These are phyloP conservation scores for Sciurus niger DNA, from an alignment of 2,113 vertebrate species.

Conservation along the genomic window DNA sequence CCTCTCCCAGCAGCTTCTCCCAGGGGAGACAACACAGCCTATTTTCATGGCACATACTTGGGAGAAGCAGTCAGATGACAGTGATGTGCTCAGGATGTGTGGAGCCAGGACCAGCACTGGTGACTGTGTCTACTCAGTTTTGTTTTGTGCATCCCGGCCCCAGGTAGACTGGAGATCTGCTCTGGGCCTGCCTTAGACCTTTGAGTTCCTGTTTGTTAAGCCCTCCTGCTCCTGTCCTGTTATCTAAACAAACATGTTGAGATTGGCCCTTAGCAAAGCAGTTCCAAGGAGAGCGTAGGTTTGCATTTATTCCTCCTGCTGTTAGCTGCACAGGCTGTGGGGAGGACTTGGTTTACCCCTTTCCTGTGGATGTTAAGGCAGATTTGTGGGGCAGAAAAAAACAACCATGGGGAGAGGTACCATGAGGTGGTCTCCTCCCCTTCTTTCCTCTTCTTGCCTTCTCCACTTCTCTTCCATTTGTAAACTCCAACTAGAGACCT, in stretches of 20 bases:
- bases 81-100: background rate
- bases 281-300: slow-evolving; percentile 17
- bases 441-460: background rate
- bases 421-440: background rate
- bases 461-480: background rate
- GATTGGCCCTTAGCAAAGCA: background rate
- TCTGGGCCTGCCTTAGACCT: background rate
- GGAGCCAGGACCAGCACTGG: background rate
- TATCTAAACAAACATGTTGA: background rate
- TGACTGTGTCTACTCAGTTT: background rate
- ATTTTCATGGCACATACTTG: background rate
- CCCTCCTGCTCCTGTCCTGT: background rate
- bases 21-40: slow-evolving; percentile 2
- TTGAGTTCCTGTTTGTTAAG: slow-evolving; percentile 5
- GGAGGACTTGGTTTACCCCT: background rate
- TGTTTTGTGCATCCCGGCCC: background rate
- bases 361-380: background rate
- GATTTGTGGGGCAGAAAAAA: background rate
- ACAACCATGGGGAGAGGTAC: background rate
- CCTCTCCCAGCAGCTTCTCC: background rate
- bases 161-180: background rate
- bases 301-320: background rate
- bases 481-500: background rate
- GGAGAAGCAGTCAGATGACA: background rate
- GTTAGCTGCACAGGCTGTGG: background rate